Evolutionary conservation across 1,140 invertebrate species (phyloP).

Genomic region (Schlechtendalia chinensis): DNA sequence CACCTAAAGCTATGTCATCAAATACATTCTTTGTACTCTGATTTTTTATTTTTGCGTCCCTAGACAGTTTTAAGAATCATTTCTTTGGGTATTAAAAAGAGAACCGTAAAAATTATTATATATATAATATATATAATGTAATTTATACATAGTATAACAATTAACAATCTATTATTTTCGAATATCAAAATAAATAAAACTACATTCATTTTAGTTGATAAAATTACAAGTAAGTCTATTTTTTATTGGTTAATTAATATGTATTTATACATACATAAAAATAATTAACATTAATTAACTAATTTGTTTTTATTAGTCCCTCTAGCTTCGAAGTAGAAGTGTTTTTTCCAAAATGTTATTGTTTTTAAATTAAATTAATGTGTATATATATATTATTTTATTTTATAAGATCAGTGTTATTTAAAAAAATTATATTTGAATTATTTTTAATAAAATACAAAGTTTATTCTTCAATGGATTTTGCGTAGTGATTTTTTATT

Average conservation of each 20-base stretch:
- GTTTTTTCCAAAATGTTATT: neutral
- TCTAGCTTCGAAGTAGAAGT: neutral
- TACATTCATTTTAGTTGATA: neutral
- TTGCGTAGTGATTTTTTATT: slow-evolving; percentile 24
- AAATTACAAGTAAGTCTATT: neutral
- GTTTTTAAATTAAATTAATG: neutral
- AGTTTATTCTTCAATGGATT: slow-evolving; percentile 12
- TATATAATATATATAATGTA: neutral
- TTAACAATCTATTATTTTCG: neutral
- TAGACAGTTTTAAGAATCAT: slow-evolving; percentile 7
- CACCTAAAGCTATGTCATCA: slow-evolving; percentile 34
- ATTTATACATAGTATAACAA: neutral
- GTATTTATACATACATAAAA: neutral
- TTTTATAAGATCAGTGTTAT: neutral
- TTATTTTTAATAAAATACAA: slow-evolving; percentile 4
- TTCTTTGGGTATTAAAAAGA: neutral
- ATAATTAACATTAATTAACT: neutral
- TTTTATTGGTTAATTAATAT: neutral
- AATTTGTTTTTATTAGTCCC: neutral
- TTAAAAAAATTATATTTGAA: neutral
- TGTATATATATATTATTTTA: neutral
- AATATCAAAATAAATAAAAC: neutral
- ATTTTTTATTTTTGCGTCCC: neutral
- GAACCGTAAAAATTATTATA: neutral
- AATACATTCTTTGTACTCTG: neutral